These are phyloP conservation scores for Pterocles gutturalis DNA, from an alignment of 2,113 vertebrate genomes.

Conservation along the genomic window DNA sequence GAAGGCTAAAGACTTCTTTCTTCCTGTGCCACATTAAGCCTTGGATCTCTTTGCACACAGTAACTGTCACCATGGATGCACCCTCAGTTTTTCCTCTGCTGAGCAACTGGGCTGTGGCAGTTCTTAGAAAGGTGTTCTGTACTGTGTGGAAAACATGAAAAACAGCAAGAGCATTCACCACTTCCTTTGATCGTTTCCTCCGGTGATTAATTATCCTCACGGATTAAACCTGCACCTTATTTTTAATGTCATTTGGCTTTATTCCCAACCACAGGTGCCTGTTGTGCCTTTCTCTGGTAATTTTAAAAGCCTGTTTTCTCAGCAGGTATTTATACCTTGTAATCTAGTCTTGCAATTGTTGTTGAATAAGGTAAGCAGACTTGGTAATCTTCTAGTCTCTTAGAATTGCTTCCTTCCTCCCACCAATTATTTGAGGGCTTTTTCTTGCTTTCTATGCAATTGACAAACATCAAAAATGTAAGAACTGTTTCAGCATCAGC, in stretches of 20 bases:
- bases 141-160: not conserved
- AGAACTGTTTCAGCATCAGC: not conserved
- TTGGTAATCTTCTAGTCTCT: not conserved
- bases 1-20: not conserved
- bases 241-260: slow-evolving; percentile 7
- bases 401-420: not conserved
- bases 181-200: not conserved
- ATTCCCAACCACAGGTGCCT: not conserved
- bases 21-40: not conserved
- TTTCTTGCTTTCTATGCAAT: not conserved
- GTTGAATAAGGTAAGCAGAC: not conserved
- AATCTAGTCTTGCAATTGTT: not conserved
- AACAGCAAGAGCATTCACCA: not conserved
- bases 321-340: not conserved
- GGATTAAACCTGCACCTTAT: not conserved
- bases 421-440: not conserved
- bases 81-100: not conserved
- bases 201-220: not conserved
- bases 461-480: not conserved
- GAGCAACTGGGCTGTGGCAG: not conserved
- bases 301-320: not conserved
- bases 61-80: not conserved
- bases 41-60: not conserved
- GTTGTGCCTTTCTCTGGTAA: not conserved
- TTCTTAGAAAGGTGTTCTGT: not conserved